A percentile compares a stretch with the other conserved stretches of the same genome.
These are phyloP conservation scores for Pangasius djambal DNA, from an alignment of 2,797 vertebrate genomes.

Conservation along the genomic window DNA sequence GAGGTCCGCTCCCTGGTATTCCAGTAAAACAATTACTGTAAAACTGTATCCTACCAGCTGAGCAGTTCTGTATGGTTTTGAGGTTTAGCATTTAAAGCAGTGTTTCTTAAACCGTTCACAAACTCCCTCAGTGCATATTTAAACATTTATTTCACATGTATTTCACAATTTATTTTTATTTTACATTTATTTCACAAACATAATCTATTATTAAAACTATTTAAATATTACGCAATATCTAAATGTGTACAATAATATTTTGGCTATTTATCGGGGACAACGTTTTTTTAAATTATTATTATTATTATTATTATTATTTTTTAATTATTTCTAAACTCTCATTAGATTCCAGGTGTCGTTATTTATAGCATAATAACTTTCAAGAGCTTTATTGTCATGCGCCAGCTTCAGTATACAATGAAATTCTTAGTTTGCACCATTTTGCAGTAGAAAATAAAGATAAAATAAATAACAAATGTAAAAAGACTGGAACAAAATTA, in stretches of 20 bases:
- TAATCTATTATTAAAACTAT: neutral
- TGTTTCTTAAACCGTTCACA: neutral
- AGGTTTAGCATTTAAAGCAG: neutral
- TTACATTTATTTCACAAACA: neutral
- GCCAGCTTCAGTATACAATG: neutral
- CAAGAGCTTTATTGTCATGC: neutral
- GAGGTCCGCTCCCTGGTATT: conserved; percentile 34
- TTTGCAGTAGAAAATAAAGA: neutral
- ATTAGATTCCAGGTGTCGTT: neutral
- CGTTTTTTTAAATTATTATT: neutral
- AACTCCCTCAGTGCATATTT: neutral
- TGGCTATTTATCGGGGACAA: neutral
- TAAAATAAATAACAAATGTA: neutral
- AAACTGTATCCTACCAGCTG: conserved; percentile 25
- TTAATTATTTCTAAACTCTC: neutral
- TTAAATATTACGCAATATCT: neutral
- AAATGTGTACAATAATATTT: neutral
- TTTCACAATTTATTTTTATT: neutral
- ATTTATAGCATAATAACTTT: neutral
- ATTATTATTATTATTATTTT: neutral
- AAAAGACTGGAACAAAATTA: neutral
- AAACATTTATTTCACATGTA: neutral
- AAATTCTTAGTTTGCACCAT: neutral
- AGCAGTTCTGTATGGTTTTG: conserved; percentile 20
- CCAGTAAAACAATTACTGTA: conserved; percentile 50